phyloP scores from a whole-genome alignment of 2,888 invertebrate species.

The Cyrtodaria siliqua region DNA sequence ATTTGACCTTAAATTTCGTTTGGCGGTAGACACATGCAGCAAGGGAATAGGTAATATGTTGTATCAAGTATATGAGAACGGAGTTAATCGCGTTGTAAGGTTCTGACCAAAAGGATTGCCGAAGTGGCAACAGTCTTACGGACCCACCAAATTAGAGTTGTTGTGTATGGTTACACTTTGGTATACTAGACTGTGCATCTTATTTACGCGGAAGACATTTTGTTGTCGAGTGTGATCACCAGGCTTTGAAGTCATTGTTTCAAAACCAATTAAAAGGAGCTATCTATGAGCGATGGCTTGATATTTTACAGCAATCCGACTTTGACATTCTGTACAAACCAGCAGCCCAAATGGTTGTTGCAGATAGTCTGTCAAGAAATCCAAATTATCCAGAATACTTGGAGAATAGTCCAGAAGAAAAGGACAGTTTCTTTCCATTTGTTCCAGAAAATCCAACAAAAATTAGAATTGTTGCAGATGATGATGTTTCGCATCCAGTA shows the following conservation, averaged over 20 bases:
- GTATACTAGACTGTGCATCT: constrained; percentile 46
- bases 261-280: constrained; percentile 45
- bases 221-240: constrained; percentile 54
- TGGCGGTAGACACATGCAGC: constrained; percentile 54
- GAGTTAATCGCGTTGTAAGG: constrained; percentile 27
- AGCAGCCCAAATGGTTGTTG: constrained; percentile 31
- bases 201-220: constrained; percentile 51
- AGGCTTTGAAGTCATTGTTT: constrained; percentile 37
- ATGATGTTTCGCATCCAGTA: background rate
- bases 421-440: constrained; percentile 34
- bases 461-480: background rate
- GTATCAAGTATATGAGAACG: constrained; percentile 48
- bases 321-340: constrained; percentile 43
- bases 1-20: constrained; percentile 49
- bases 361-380: constrained; percentile 22
- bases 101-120: constrained; percentile 37
- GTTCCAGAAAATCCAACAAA: constrained; percentile 23
- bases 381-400: background rate
- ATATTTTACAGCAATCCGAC: constrained; percentile 49
- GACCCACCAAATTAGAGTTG: constrained; percentile 45
- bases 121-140: constrained; percentile 36
- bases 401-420: constrained; percentile 32
- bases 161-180: constrained; percentile 52
- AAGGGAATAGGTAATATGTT: constrained; percentile 62
- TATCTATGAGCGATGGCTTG: constrained; percentile 56